Evolutionary conservation across 2,888 invertebrate genomes (phyloP), one percentile per base, ranked within the genome.

Genomic region (Cerastis rubricosa): DNA sequence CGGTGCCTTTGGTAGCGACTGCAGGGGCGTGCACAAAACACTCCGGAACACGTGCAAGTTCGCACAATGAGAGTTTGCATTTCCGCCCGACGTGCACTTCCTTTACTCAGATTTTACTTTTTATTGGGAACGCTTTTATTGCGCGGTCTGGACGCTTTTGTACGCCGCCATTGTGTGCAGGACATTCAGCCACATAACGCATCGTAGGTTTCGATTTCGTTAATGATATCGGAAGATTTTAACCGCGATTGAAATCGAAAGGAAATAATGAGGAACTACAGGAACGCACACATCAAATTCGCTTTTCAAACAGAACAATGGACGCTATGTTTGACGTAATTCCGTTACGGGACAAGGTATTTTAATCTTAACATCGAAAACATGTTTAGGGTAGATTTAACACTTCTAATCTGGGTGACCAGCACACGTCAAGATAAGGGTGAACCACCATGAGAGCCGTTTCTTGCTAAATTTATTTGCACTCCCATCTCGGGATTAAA

Each of bases 151-250:
- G 94, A 92, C 93, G 91, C 93, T 91, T 95, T 96, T 96, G 95
- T 96, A 85, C 83, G 88, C 85, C 85, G 85, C 79, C 88, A 94
- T 96, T 96, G 94, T 96, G 90, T 85, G 89, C 91, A 92, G 93
- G 94, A 95, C 95, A 94, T 95, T 95, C 95, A 94, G 93, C 90
- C 91, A 91, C 91, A 94, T 92, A 95, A 95, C 95, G 93, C 94
- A 94, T 95, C 94, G 95, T 92, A 94, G 96, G 96, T 96, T 96
- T 96, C 96, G 96, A 96, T 96, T 96, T 96, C 96, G 94, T 94
- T 96, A 95, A 96, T 95, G 96, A 96, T 96, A 96, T 96, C 95
- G 95, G 90, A 93, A 94, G 91, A 93, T 94, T 93, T 92, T 94
- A 93, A 95, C 94, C 93, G 90, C 88, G 88, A 89, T 92, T 89